A percentile compares a stretch with the other conserved stretches of the same genome.
phyloP scores from a whole-genome alignment of 1,140 invertebrate genomes.

The Vanessa tameamea region DNA sequence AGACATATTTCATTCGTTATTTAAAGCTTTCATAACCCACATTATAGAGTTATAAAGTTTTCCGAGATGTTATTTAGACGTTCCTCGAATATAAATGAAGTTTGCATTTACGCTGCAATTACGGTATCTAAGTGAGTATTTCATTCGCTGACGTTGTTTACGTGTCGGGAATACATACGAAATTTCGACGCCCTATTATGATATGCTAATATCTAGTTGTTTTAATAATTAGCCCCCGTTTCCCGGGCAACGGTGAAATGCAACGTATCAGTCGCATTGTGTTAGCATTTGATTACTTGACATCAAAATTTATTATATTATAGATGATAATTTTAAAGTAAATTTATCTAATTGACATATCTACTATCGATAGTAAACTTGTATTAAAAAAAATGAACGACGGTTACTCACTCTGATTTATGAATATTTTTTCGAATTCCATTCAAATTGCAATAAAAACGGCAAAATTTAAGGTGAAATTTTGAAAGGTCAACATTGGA shows the following conservation, averaged over 20 bases:
- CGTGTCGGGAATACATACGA: conserved; percentile 20
- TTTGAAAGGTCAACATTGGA: background rate
- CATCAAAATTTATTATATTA: background rate
- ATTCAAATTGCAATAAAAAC: background rate
- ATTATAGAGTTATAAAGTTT: background rate
- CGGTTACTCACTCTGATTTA: too few species aligned
- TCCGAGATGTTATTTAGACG: background rate
- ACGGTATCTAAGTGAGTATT: conserved; percentile 50
- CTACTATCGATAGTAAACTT: too few species aligned
- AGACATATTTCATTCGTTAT: conserved; percentile 12
- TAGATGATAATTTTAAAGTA: background rate
- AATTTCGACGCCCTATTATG: conserved; percentile 10
- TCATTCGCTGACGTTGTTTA: conserved; percentile 40
- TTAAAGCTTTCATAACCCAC: too few species aligned
- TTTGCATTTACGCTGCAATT: conserved; percentile 51
- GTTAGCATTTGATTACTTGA: background rate
- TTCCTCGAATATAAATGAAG: conserved; percentile 45
- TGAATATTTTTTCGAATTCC: background rate
- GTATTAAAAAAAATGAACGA: too few species aligned
- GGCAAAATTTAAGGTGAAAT: background rate
- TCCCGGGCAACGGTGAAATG: background rate
- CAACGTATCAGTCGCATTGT: background rate
- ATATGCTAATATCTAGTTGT: conserved; percentile 9
- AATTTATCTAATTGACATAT: background rate
- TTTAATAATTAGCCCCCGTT: conserved; percentile 9